Conservation (phyloP, 2,113 vertebrate genomes). For the Corynorhinus townsendii region DNA sequence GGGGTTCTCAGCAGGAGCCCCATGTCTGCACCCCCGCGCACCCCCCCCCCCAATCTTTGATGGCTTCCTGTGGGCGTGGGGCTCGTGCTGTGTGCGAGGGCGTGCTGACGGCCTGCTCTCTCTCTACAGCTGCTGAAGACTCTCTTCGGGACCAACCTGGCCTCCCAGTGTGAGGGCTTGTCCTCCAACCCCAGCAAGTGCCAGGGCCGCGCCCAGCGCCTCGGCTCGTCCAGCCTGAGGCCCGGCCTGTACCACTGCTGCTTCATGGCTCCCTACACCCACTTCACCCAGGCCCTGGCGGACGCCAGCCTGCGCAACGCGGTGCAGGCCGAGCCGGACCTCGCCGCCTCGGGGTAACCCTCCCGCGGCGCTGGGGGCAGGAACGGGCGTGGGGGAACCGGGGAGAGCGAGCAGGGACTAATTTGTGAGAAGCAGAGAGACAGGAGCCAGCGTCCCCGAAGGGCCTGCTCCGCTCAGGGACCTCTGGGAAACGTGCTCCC, state of each 20-base stretch:
- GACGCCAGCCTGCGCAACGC: conserved; percentile 96
- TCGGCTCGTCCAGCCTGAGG: conserved; percentile 92
- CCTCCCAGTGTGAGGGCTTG: conserved; percentile 91
- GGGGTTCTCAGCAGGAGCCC: background rate
- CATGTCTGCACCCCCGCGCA: accelerated
- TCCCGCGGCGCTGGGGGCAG: accelerated
- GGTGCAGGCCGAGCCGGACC: conserved; percentile 95
- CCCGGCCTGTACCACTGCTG: conserved; percentile 98
- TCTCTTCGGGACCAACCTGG: conserved; percentile 96
- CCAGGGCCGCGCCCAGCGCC: conserved; percentile 92
- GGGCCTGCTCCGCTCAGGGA: background rate
- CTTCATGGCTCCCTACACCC: conserved; percentile 99
- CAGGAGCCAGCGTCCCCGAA: accelerated
- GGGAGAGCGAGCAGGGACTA: background rate
- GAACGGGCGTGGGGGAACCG: background rate
- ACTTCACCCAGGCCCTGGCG: conserved; percentile 97
- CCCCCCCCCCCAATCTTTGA: background rate
- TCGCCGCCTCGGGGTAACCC: conserved; percentile 91
- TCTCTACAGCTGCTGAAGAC: conserved; percentile 92
- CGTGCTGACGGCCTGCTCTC: background rate
- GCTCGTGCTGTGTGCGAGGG: background rate
- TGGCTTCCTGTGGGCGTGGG: background rate
- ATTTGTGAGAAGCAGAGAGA: no score
- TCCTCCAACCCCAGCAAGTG: conserved; percentile 89
- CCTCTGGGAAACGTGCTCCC: background rate